Percentiles rank a stretch among this genome's conserved stretches.
Evolutionary conservation across 2,113 vertebrate genomes (phyloP).

Genomic region (Syngnathus typhle): DNA sequence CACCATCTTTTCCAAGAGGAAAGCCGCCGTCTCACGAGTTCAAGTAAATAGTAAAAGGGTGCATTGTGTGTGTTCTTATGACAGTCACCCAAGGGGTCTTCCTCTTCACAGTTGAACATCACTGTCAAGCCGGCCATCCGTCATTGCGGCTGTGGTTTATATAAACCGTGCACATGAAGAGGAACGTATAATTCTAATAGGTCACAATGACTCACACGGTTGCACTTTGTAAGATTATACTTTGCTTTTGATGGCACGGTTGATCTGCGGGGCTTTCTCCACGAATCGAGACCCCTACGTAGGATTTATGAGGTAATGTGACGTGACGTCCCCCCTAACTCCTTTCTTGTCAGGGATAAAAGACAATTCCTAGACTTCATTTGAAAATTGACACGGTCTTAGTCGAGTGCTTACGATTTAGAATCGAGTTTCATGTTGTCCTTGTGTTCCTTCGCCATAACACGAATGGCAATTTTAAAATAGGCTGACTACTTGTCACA

Average conservation of each 20-base stretch:
- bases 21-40: conserved; percentile 10
- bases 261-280: conserved; percentile 14
- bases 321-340: conserved; percentile 1
- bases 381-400: neutral
- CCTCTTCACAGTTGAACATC: conserved; percentile 37
- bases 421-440: no score
- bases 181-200: conserved; percentile 32
- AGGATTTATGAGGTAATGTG: neutral
- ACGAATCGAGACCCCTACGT: conserved; percentile 5
- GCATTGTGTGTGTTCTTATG: conserved; percentile 22
- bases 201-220: conserved; percentile 25
- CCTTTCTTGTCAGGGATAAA: neutral
- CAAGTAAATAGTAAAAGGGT: conserved; percentile 17
- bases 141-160: conserved; percentile 45
- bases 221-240: conserved; percentile 9
- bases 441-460: no score
- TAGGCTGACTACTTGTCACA: neutral
- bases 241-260: conserved; percentile 16
- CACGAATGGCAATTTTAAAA: no score
- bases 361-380: neutral
- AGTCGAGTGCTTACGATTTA: neutral
- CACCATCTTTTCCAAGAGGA: conserved; percentile 10
- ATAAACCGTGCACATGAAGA: conserved; percentile 36
- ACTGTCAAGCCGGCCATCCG: conserved; percentile 42
- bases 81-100: conserved; percentile 33